These are phyloP conservation scores for Tetragonula carbonaria DNA, from an alignment of 2,888 invertebrate genomes.

Conservation along the genomic window DNA sequence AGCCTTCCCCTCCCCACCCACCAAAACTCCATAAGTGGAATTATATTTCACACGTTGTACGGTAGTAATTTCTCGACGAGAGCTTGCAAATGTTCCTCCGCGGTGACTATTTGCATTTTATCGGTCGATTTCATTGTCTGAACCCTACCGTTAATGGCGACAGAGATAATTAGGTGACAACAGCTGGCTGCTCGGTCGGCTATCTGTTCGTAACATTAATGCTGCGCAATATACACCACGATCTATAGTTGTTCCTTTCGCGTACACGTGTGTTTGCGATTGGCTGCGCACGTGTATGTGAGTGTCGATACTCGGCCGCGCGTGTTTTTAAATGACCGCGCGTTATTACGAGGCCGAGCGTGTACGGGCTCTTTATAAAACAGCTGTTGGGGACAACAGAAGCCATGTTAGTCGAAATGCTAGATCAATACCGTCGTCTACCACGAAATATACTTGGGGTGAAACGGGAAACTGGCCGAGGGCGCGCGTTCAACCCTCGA, in stretches of 20 bases:
- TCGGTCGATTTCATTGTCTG: slow-evolving; percentile 54
- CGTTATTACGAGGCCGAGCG: slow-evolving; percentile 49
- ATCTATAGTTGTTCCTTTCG: slow-evolving; percentile 39
- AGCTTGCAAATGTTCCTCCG: slow-evolving; percentile 1
- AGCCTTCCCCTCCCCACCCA: not conserved
- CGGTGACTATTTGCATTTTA: slow-evolving; percentile 63
- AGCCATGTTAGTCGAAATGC: slow-evolving; percentile 67
- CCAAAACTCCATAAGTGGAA: not conserved
- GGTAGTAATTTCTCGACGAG: not conserved
- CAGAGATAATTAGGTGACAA: slow-evolving; percentile 72
- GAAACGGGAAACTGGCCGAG: slow-evolving; percentile 43
- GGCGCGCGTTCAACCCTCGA: slow-evolving; percentile 44
- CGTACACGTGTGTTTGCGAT: not conserved
- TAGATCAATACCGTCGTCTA: slow-evolving; percentile 71
- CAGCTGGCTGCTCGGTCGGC: slow-evolving; percentile 62
- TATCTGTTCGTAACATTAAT: slow-evolving; percentile 66
- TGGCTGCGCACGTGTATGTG: not conserved
- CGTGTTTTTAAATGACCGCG: slow-evolving; percentile 69
- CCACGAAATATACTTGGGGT: slow-evolving; percentile 46
- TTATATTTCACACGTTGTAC: no score
- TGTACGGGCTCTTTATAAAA: slow-evolving; percentile 69
- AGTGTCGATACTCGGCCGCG: slow-evolving; percentile 23
- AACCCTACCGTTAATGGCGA: slow-evolving; percentile 56
- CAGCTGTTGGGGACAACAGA: slow-evolving; percentile 73
- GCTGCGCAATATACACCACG: slow-evolving; percentile 50